These are phyloP conservation scores for Cotesia vestalis DNA, from an alignment of 1,140 invertebrate species.

Conservation along the genomic window DNA sequence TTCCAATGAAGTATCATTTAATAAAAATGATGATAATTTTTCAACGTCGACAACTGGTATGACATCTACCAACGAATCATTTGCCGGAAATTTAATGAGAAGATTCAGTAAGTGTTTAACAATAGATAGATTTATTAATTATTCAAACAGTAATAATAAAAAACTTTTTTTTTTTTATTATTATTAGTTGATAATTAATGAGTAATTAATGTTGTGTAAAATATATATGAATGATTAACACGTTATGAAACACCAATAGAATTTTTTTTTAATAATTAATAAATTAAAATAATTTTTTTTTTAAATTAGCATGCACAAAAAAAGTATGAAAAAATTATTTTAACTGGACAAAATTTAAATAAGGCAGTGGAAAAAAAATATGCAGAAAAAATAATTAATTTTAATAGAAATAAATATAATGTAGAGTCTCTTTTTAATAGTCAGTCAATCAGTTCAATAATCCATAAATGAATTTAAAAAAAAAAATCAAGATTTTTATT, in stretches of 20 bases:
- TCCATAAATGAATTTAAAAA: not conserved
- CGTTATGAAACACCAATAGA: no score
- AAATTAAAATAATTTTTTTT: no score
- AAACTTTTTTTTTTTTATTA: no score
- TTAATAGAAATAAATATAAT: not conserved
- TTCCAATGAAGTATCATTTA: slow-evolving; percentile 35
- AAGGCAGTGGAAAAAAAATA: not conserved
- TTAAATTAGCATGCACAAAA: no score
- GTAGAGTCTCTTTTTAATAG: slow-evolving; percentile 41
- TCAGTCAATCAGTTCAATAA: slow-evolving; percentile 41
- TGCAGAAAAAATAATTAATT: slow-evolving; percentile 2
- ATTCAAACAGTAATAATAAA: no score
- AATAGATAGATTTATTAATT: slow-evolving; percentile 17
- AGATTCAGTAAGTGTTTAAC: slow-evolving; percentile 84
- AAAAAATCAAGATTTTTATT: not conserved
- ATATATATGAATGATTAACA: no score
- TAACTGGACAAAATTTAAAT: no score
- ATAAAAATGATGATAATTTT: slow-evolving; percentile 32
- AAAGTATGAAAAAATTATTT: no score
- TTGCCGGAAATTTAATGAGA: slow-evolving; percentile 78
- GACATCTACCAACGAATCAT: slow-evolving; percentile 58
- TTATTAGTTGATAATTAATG: no score
- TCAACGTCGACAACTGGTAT: slow-evolving; percentile 4
- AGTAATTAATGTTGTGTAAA: no score
- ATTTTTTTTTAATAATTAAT: no score